A percentile compares a stretch with the other conserved stretches of the same genome.
Conservation (phyloP, 2,113 vertebrate species). For the Mesoclemmys tuberculata region DNA sequence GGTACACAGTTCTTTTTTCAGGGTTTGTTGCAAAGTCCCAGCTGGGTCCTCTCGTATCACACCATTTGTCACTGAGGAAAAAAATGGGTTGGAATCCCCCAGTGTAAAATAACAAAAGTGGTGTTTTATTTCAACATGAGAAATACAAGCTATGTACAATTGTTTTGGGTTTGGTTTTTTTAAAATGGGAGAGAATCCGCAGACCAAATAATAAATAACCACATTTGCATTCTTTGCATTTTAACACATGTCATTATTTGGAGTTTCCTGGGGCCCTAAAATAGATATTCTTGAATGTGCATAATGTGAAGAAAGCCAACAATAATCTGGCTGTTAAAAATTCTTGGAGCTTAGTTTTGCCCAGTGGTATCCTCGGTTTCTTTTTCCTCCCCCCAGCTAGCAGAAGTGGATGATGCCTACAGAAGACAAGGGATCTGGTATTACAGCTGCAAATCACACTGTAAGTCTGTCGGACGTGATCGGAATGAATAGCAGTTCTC, state of each 20-base stretch:
- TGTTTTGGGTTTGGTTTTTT: not conserved
- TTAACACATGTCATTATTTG: conserved; percentile 14
- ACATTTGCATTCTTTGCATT: conserved; percentile 40
- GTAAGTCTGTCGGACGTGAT: not conserved
- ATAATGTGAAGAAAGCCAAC: not conserved
- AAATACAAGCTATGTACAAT: not conserved
- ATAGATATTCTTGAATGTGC: not conserved
- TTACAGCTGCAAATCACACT: not conserved
- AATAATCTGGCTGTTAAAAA: not conserved
- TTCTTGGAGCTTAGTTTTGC: not conserved
- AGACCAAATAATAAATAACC: not conserved
- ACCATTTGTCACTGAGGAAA: rapidly evolving
- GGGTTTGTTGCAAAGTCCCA: not conserved
- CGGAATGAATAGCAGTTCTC: not conserved
- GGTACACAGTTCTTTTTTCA: not conserved
- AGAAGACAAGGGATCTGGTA: rapidly evolving
- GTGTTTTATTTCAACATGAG: not conserved
- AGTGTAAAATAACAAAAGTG: rapidly evolving
- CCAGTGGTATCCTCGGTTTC: not conserved
- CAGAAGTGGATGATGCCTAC: not conserved
- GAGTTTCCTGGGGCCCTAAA: not conserved
- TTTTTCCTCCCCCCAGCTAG: rapidly evolving
- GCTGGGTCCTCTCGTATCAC: rapidly evolving
- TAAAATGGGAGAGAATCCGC: not conserved
- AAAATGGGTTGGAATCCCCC: conserved; percentile 32